Percentiles rank a stretch among this genome's conserved stretches.
These are phyloP conservation scores for Gymnarchus niloticus DNA, from an alignment of 2,113 vertebrate species.

Conservation along the genomic window DNA sequence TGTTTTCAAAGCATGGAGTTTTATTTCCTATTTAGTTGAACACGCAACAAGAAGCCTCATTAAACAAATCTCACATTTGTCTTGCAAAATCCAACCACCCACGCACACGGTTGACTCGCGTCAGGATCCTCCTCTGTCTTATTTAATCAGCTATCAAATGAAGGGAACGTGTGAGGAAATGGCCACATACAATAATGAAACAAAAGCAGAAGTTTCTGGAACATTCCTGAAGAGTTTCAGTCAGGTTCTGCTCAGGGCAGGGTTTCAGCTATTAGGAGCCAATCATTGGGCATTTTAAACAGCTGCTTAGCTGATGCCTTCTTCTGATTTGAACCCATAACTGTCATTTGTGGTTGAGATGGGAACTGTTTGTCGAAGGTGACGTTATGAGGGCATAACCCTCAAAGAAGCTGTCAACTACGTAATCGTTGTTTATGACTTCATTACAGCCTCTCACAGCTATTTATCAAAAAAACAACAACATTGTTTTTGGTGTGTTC, in stretches of 20 bases:
- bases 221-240: neutral
- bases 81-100: neutral
- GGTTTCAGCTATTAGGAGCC: neutral
- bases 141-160: neutral
- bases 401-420: neutral
- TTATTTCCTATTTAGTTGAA: constrained; percentile 10
- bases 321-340: neutral
- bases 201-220: neutral
- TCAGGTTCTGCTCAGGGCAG: neutral
- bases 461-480: neutral
- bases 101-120: neutral
- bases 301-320: neutral
- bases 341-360: neutral
- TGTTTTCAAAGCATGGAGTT: neutral
- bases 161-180: neutral
- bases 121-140: neutral
- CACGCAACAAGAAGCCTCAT: neutral
- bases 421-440: neutral
- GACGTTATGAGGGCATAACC: neutral
- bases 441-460: neutral
- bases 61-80: constrained; percentile 7
- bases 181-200: neutral
- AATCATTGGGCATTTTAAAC: neutral
- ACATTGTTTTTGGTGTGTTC: neutral
- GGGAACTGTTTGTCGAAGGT: too few relatives aligned